Evolutionary conservation across 2,113 vertebrate genomes (phyloP).

Genomic region (Bujurquina vittata): DNA sequence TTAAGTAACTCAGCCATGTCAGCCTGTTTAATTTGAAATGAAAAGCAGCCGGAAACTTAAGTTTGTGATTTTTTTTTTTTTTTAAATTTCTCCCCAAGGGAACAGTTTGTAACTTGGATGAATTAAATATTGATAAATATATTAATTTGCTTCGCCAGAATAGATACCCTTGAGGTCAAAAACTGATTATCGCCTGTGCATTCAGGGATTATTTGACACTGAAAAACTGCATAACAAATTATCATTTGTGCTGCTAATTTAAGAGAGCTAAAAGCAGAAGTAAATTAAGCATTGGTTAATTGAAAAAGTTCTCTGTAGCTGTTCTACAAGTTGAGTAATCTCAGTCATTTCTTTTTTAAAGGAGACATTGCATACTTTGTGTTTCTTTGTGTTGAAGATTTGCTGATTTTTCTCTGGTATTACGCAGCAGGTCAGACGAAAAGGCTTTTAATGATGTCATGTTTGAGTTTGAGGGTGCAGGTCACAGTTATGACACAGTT

Average conservation of each 20-base stretch:
- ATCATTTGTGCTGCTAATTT: neutral
- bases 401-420: neutral
- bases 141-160: neutral
- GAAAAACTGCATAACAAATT: neutral
- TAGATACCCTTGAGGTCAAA: neutral
- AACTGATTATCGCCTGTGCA: neutral
- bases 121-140: slow-evolving; percentile 2
- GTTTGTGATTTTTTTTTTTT: neutral
- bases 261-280: neutral
- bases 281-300: neutral
- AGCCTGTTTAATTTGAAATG: neutral
- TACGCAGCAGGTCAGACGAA: neutral
- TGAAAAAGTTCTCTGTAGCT: neutral
- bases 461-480: neutral
- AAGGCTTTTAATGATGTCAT: neutral
- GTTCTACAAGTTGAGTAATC: too few relatives aligned
- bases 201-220: neutral
- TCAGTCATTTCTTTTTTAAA: too few relatives aligned
- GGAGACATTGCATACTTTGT: too few relatives aligned
- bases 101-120: neutral
- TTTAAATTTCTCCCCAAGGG: neutral
- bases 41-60: neutral
- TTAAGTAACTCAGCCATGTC: too few relatives aligned
- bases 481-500: neutral
- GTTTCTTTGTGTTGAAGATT: neutral